phyloP scores from a whole-genome alignment of 2,888 invertebrate genomes.

The Keiferia lycopersicella region DNA sequence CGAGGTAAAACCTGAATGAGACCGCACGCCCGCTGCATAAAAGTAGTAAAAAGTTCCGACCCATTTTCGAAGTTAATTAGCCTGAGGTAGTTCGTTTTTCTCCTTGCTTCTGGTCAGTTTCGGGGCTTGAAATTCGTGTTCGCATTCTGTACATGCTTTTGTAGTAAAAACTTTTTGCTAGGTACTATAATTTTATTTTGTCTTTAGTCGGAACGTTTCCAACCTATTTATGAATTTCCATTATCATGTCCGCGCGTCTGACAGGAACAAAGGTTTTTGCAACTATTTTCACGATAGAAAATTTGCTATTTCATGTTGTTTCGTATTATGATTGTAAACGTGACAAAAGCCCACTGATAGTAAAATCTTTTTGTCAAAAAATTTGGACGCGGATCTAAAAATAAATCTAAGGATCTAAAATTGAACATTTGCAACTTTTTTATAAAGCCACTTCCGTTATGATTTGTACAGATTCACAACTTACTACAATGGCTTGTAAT shows the following conservation, averaged over 20 bases:
- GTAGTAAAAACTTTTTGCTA: constrained; percentile 4
- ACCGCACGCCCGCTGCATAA: constrained; percentile 12
- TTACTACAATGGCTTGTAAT: too few species aligned
- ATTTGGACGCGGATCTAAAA: too few species aligned
- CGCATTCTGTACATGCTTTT: background rate
- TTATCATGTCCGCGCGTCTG: constrained; percentile 1
- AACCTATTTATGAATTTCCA: background rate
- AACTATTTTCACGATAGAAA: background rate
- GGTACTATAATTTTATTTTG: background rate
- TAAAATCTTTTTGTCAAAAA: background rate
- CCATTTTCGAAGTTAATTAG: constrained; percentile 26
- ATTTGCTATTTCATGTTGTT: background rate
- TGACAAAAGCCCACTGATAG: background rate
- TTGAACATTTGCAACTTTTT: too few species aligned
- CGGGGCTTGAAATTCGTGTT: constrained; percentile 20
- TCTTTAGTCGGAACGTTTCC: background rate
- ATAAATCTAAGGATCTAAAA: too few species aligned
- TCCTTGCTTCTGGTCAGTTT: constrained; percentile 22
- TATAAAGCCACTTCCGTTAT: too few species aligned
- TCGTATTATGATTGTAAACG: background rate
- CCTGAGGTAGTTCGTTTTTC: constrained; percentile 17
- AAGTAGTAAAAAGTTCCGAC: constrained; percentile 21
- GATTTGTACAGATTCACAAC: too few species aligned
- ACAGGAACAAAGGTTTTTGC: background rate
- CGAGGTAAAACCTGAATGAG: constrained; percentile 11